These are phyloP conservation scores for Thymallus thymallus DNA, from an alignment of 2,113 vertebrate genomes.

Conservation along the genomic window DNA sequence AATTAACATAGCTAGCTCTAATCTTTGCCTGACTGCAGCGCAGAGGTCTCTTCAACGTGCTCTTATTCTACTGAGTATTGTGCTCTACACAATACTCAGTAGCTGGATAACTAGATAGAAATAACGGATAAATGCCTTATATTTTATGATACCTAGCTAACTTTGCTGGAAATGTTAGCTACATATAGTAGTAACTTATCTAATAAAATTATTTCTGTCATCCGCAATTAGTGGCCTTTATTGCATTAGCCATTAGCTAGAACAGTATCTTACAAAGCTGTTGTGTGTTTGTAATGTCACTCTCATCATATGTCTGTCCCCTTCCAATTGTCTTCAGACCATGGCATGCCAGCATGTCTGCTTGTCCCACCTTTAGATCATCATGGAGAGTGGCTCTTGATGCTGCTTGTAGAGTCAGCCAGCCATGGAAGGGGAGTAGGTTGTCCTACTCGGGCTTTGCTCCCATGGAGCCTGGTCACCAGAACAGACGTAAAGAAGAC, in stretches of 20 bases:
- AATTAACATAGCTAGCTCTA: too few species aligned
- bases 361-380: constrained; percentile 27
- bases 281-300: neutral
- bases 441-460: constrained; percentile 17
- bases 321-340: neutral
- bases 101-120: too few species aligned
- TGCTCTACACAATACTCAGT: too few species aligned
- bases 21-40: too few species aligned
- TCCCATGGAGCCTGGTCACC: constrained; percentile 29
- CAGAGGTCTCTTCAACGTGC: too few species aligned
- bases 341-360: neutral
- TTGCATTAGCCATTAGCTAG: neutral
- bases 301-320: neutral
- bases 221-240: neutral
- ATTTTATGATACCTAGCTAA: too few species aligned
- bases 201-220: neutral
- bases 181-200: neutral
- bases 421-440: constrained; percentile 38
- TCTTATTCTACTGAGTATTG: too few species aligned
- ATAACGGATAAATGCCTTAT: too few species aligned
- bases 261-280: too few species aligned
- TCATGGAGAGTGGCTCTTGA: constrained; percentile 36
- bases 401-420: constrained; percentile 34
- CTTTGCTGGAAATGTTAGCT: too few species aligned
- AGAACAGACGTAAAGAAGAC: constrained; percentile 16